Conservation (phyloP, 1,140 invertebrate genomes). For the Drosophila grimshawi region DNA sequence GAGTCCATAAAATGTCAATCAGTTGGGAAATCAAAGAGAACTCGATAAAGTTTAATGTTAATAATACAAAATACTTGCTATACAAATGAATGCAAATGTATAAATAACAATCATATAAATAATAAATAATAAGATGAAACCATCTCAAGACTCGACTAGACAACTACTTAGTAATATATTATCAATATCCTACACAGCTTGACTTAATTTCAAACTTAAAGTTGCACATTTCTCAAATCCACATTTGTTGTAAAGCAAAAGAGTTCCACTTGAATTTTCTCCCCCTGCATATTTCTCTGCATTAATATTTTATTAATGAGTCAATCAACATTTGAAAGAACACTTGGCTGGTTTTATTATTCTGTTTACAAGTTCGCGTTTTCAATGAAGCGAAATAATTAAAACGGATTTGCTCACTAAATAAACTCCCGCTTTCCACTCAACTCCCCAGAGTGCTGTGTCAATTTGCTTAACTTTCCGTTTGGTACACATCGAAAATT, state of each 20-base stretch:
- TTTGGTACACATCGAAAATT: constrained; percentile 3
- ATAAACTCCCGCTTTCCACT: neutral
- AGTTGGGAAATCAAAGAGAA: constrained; percentile 4
- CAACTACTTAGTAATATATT: no score
- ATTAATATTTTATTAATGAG: constrained; percentile 39
- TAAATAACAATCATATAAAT: neutral
- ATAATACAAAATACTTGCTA: no score
- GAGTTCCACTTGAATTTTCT: no score
- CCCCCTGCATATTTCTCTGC: neutral
- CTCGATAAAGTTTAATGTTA: neutral
- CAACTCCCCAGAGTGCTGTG: neutral
- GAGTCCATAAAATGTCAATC: neutral
- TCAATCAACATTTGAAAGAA: constrained; percentile 9
- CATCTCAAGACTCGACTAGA: no score
- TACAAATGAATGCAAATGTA: no score
- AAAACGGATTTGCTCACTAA: constrained; percentile 25
- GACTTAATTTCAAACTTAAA: neutral
- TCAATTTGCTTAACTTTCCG: constrained; percentile 18
- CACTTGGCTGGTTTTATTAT: constrained; percentile 9
- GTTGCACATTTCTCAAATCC: neutral
- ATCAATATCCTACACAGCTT: no score
- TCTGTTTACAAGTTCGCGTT: constrained; percentile 18
- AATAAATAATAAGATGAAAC: no score
- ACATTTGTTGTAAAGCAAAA: no score
- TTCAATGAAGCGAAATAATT: constrained; percentile 31